Evolutionary conservation across 2,888 invertebrate species (phyloP), one percentile per base, ranked within the genome.

Genomic region (Oscheius sp.): DNA sequence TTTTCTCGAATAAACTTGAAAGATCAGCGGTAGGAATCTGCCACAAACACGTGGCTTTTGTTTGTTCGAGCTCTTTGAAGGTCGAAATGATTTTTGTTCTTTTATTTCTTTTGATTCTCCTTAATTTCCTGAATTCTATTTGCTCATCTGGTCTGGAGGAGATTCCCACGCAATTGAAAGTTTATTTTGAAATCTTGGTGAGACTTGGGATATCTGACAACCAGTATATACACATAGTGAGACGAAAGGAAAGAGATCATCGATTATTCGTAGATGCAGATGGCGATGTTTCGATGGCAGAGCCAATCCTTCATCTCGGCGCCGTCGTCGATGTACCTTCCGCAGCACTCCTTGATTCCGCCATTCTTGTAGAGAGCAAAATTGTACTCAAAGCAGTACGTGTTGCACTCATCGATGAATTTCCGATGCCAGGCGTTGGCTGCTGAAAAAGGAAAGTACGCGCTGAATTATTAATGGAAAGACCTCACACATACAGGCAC

Each of bases 291-390:
- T 5, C 55, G 6, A 17, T 55, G 55, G 20, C 55, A 55, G 20
- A 55, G 55, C 55, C 55, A 55, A 34, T 55, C 55, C 20, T 55
- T 55, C 55, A 55, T 17, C 15, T 12, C 37, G 34, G 55, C 55
- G 20, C 34, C 55, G 17, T 55, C 37, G 17, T 55, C 55, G 3
- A 23, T 55, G 34, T 55, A 23, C 20, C 34, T 31, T 2, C 8
- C 33, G 34, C 55, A 55, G 55, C 55, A 55, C 2, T 55, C 55
- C 34, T n/a, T 33, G 5, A 55, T 34, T 55, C 55, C 55, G 8
- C 34, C 55, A n/a, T 55, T 55, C 17, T 55, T 55, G 55, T 55
- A 55, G 8, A 55, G 34, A 8, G 55, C 20, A 20, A 20, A 55
- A 15, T 20, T 15, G 23, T 55, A 55, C 2, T 33, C 55, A 20